Percentiles rank a stretch among this genome's conserved stretches.
These are phyloP conservation scores for Dione vanillae DNA, from an alignment of 2,888 invertebrate species.

Conservation along the genomic window DNA sequence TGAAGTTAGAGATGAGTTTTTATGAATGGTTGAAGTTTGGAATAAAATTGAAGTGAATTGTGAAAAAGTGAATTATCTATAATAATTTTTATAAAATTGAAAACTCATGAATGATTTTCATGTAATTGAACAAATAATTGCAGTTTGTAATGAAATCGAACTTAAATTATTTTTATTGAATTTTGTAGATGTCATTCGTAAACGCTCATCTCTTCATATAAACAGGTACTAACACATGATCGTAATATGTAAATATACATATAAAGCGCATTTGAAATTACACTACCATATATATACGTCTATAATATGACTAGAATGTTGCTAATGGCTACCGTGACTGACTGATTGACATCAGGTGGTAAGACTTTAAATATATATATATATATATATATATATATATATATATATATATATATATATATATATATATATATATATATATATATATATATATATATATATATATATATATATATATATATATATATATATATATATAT, in stretches of 20 bases:
- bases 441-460: too few species aligned
- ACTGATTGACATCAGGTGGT: background rate
- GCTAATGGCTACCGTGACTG: constrained; percentile 25
- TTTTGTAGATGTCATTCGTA: background rate
- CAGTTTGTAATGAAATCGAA: background rate
- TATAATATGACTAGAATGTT: constrained; percentile 45
- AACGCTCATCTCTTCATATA: background rate
- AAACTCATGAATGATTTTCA: background rate
- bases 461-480: too few species aligned
- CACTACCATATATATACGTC: constrained; percentile 48
- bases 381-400: too few species aligned
- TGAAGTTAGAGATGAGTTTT: background rate
- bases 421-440: too few species aligned
- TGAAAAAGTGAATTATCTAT: background rate
- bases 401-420: too few species aligned
- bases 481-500: too few species aligned
- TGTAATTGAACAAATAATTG: background rate
- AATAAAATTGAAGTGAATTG: background rate
- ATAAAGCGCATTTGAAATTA: constrained; percentile 62
- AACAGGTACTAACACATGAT: constrained; percentile 29
- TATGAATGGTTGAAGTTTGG: background rate
- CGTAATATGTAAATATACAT: constrained; percentile 53
- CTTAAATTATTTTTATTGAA: background rate
- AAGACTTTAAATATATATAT: too few species aligned
- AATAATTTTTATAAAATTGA: background rate